Evolutionary conservation across 2,888 invertebrate species (phyloP).

Genomic region (Cosmorhoe ocellata): DNA sequence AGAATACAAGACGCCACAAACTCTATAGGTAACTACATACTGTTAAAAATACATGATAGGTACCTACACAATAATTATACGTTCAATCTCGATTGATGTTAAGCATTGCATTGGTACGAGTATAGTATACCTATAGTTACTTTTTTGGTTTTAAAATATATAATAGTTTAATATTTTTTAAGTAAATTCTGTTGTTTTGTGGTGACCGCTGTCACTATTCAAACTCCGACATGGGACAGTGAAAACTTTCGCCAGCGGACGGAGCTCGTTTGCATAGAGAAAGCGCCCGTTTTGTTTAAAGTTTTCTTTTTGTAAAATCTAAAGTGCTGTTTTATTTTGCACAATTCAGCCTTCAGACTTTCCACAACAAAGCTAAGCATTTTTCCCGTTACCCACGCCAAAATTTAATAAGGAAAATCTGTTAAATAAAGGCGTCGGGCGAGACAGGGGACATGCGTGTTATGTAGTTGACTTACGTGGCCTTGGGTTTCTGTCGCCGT

Average conservation of each 20-base stretch:
- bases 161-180: not conserved
- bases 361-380: conserved; percentile 40
- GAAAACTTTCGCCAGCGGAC: conserved; percentile 61
- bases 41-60: no score
- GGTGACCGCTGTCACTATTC: conserved; percentile 26
- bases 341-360: conserved; percentile 43
- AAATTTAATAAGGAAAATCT: conserved; percentile 58
- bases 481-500: not conserved
- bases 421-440: conserved; percentile 30
- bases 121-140: no score
- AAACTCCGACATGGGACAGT: conserved; percentile 25
- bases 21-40: no score
- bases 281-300: conserved; percentile 63
- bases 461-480: conserved; percentile 21
- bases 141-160: no score
- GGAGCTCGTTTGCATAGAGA: conserved; percentile 69
- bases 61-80: no score
- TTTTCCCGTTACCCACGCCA: conserved; percentile 39
- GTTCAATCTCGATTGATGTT: no score
- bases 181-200: conserved; percentile 8
- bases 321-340: conserved; percentile 63
- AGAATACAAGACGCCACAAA: not conserved
- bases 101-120: no score
- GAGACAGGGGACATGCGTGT: conserved; percentile 29
- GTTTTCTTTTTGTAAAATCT: conserved; percentile 65